Conservation (phyloP, 2,888 invertebrate species). For the Elysia crispata region DNA sequence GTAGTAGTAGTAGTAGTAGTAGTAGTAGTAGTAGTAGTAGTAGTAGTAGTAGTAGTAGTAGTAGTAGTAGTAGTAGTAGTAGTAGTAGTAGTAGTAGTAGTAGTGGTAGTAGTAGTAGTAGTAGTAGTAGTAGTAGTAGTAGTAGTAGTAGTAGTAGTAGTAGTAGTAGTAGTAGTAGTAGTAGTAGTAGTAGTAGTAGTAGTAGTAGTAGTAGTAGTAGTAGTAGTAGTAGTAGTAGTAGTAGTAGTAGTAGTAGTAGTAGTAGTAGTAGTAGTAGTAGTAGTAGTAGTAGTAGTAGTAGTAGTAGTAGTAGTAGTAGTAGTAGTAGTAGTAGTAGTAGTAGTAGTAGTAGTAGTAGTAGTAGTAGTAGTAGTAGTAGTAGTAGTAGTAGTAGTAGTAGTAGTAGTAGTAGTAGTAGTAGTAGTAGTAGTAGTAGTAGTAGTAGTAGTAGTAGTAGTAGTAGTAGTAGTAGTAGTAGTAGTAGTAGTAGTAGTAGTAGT, state of each 20-base stretch:
- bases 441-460: slow-evolving; percentile 5
- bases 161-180: slow-evolving; percentile 24
- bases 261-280: slow-evolving; percentile 7
- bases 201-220: slow-evolving; percentile 12
- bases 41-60: slow-evolving; percentile 5
- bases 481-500: not conserved
- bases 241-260: not conserved
- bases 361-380: not conserved
- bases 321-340: slow-evolving; percentile 17
- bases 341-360: slow-evolving; percentile 16
- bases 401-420: slow-evolving; percentile 7
- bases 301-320: slow-evolving; percentile 24
- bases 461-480: not conserved
- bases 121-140: slow-evolving; percentile 10
- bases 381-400: not conserved
- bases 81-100: not conserved
- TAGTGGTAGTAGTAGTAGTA: not conserved
- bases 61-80: slow-evolving; percentile 2
- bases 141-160: slow-evolving; percentile 32
- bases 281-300: slow-evolving; percentile 5
- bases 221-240: slow-evolving; percentile 22
- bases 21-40: slow-evolving; percentile 4
- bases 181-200: slow-evolving; percentile 15
- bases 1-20: slow-evolving; percentile 9
- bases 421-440: slow-evolving; percentile 21